Percentiles rank a stretch among this genome's conserved stretches.
These are phyloP conservation scores for Laspeyria flexula DNA, from an alignment of 2,888 invertebrate genomes.

Conservation along the genomic window DNA sequence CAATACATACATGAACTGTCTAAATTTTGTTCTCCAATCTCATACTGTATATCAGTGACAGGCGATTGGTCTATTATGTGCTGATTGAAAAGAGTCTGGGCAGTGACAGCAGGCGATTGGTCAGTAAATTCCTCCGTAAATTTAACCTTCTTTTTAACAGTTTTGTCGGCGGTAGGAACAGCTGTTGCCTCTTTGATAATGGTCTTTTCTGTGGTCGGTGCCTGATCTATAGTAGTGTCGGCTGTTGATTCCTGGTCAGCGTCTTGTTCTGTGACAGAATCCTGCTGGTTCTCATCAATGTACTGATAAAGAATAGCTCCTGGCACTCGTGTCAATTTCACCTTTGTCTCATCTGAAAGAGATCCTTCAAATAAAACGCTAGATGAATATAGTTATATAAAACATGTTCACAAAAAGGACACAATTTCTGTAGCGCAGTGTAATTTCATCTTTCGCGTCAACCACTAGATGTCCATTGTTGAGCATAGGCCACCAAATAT, in stretches of 20 bases:
- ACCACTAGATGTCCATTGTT: no score
- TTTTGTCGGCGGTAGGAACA: neutral
- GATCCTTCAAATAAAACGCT: neutral
- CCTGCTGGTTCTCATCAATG: conserved; percentile 20
- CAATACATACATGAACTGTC: conserved; percentile 56
- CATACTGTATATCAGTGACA: conserved; percentile 55
- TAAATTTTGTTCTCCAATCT: conserved; percentile 72
- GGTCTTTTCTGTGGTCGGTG: neutral
- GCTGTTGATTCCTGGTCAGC: neutral
- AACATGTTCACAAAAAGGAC: no score
- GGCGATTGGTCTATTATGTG: conserved; percentile 48
- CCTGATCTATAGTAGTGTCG: neutral
- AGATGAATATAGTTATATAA: no score
- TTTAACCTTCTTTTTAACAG: neutral
- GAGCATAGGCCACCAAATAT: no score
- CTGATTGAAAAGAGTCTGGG: neutral
- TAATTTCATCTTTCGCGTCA: no score
- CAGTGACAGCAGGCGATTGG: neutral
- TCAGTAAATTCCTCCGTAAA: neutral
- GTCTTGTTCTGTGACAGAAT: neutral
- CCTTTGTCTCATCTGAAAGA: conserved; percentile 64
- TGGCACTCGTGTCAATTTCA: conserved; percentile 68
- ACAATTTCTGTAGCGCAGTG: no score
- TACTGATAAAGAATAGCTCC: conserved; percentile 69
- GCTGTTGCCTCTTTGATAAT: neutral